A percentile compares a stretch with the other conserved stretches of the same genome.
phyloP scores from a whole-genome alignment of 2,113 vertebrate species.

The Zapus hudsonius region DNA sequence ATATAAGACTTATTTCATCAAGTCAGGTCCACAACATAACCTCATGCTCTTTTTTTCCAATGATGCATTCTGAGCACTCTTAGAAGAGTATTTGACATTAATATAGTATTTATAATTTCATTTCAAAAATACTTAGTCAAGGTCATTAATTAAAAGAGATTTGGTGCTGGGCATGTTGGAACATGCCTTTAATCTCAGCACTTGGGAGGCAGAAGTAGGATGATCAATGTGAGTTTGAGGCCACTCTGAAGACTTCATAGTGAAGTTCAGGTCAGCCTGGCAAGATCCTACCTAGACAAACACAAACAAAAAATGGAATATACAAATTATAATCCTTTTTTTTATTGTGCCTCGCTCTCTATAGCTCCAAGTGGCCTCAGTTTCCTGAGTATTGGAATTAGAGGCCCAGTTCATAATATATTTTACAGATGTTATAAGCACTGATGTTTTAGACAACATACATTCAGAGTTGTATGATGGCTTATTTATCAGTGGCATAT shows the following conservation, averaged over 20 bases:
- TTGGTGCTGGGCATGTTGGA: too few relatives aligned
- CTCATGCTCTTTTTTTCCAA: background rate
- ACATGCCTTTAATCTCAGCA: too few relatives aligned
- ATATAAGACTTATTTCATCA: background rate
- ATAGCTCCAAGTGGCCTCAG: background rate
- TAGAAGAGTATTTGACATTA: background rate
- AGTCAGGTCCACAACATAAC: background rate
- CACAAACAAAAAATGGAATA: too few relatives aligned
- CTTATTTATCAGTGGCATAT: background rate
- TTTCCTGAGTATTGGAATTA: too few relatives aligned
- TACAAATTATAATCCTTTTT: too few relatives aligned
- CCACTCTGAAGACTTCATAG: too few relatives aligned
- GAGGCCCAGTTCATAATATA: background rate
- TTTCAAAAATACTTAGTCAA: background rate
- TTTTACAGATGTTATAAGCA: background rate
- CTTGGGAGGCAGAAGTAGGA: too few relatives aligned
- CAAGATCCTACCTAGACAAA: too few relatives aligned
- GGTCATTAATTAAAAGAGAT: background rate
- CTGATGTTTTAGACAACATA: background rate
- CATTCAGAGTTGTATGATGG: too few relatives aligned
- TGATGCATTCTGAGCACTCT: background rate
- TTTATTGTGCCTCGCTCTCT: background rate
- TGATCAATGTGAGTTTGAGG: too few relatives aligned
- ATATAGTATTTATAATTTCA: background rate
- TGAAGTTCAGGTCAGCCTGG: too few relatives aligned